Evolutionary conservation across 2,113 vertebrate species (phyloP).

Genomic region (Mesoclemmys tuberculata): DNA sequence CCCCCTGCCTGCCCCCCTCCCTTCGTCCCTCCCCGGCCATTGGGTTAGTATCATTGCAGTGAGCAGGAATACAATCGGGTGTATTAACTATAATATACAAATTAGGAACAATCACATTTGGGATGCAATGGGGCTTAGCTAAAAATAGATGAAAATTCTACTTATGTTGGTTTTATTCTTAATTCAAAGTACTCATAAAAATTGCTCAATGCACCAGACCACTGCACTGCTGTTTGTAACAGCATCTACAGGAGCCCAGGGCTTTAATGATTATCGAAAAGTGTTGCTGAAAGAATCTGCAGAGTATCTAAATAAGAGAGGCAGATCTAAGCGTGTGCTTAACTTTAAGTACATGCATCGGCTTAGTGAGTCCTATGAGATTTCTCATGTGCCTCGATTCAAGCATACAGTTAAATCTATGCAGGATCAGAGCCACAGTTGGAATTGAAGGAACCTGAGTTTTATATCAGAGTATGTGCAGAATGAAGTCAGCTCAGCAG

Average conservation of each 20-base stretch:
- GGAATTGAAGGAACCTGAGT: background rate
- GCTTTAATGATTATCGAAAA: background rate
- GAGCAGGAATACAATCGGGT: background rate
- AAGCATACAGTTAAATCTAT: background rate
- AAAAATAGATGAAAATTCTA: constrained; percentile 41
- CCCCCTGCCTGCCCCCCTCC: too few relatives aligned
- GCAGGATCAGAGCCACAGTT: background rate
- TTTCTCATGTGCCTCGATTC: rapidly evolving
- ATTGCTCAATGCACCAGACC: background rate
- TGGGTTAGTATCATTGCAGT: background rate
- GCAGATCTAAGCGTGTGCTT: background rate
- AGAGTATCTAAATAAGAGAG: background rate
- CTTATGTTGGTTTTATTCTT: constrained; percentile 21
- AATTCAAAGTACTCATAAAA: constrained; percentile 1
- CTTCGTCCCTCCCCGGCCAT: too few relatives aligned
- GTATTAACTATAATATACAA: constrained; percentile 14
- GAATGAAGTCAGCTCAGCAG: background rate
- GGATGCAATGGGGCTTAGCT: constrained; percentile 15
- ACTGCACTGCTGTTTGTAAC: background rate
- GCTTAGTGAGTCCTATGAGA: background rate
- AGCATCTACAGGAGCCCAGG: background rate
- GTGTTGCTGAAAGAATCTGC: background rate
- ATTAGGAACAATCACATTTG: background rate
- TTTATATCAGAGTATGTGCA: background rate
- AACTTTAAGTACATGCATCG: background rate